Evolutionary conservation across 2,797 vertebrate species (phyloP), one percentile per base, ranked within the genome.

Genomic region (Carcharodon carcharias): DNA sequence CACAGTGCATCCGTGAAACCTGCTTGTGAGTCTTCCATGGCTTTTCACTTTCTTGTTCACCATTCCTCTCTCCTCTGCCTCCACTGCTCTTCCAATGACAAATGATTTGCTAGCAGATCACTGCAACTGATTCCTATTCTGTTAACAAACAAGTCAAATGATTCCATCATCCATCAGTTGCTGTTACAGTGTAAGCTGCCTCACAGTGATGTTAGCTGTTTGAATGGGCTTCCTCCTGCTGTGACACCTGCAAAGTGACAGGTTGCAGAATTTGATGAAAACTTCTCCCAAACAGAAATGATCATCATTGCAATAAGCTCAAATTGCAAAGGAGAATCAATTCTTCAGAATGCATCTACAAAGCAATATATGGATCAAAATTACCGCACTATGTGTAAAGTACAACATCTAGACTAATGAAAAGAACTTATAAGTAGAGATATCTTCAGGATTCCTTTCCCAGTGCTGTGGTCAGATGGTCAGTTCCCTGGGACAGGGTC

Each of bases 171-270:
- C 61, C 21, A 23, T 45, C n/a, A 40, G 23, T 26, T 26, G 63
- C 63, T 67, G n/a, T 93, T 40, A 9, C 23, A 45, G 21, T 67
- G 91, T 45, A 65, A 67, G 8, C 21, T 92, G 89, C 40, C 61
- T 45, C 35, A 26, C 61, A 45, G 18, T 5, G 91, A 67, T 45
- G n/a, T 28, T 91, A 31, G 61, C 63, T 26, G n/a, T 40, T 65
- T 67, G 7, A 65, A 93, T 67, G n/a, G 23, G 56, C 35, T 65
- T 40, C 45, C 91, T 65, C 63, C n/a, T 93, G 91, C n/a, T 67
- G 61, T 63, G 91, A 67, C 91, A 93, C 61, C 21, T 40, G 63
- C 91, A 93, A 85, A 85, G 21, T 45, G 91, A 93, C n/a, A n/a
- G 63, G 61, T 65, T 23, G 61, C 7, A 26, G n/a, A 67, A 40